Base-by-base conservation (phyloP, 2,797 vertebrate species). In the Limnodromus scolopaceus region DNA sequence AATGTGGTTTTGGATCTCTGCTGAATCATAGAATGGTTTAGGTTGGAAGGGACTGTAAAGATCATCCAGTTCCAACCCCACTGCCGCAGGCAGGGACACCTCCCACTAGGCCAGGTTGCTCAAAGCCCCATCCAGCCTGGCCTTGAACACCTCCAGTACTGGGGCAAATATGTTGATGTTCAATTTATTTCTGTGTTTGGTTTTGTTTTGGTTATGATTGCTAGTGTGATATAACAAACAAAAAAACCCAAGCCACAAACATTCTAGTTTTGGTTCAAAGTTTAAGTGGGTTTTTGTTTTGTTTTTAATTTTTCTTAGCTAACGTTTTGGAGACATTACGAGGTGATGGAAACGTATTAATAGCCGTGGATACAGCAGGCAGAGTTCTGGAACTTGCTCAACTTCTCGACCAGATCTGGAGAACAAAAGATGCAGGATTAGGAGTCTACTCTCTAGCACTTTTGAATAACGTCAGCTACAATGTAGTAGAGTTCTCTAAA, bases 401-500 rank as follows among this genome's bases (percentile, higher is more conserved):
- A 86, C 99, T 99, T 79, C 98, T 99, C 61, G 99, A 99, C 97
- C 99, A 99, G 94, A 99, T 99, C 93, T 99, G 99, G 99, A 99
- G 99, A 97, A 99, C 99, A 3, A 99, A 99, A 96, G 99, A 99
- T 64, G 99, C 99, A 8, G 99, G 99, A 13, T 92, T 99, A 60
- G 99, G 99, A 19, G 99, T 98, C 69, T 99, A 99, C 90, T 99
- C 99, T 1, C 96, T 99, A 13, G 99, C 99, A 6, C 98, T 99
- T 96, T 97, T 99, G 58, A 99, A 99, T 97, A 99, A 99, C 1
- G 99, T 99, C 98, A 99, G 99, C 98, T 99, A 99, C 93, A 99
- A 99, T 16, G 99, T 99, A 92, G 99, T 99, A 98, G 99, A 99
- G 97, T 99, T 99, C 97, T 99, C 99, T 30, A 99, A 99, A 97